Evolutionary conservation across 2,797 vertebrate species (phyloP), one percentile per base, ranked within the genome.

Genomic region (Acanthis flammea): DNA sequence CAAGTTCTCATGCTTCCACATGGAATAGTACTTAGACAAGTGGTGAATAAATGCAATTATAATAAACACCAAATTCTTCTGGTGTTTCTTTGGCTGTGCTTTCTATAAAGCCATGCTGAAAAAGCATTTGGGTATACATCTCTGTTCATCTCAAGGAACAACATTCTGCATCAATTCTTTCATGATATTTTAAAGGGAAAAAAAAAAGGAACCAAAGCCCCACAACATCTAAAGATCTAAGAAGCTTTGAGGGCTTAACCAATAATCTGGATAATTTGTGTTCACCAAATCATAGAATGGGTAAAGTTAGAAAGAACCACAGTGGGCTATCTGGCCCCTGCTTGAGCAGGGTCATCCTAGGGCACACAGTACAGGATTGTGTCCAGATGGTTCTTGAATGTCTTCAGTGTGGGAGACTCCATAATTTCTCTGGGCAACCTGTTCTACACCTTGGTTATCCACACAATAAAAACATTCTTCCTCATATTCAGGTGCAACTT

Each of bases 121-220:
- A 88, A 19, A 58, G 2, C 17, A 81, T 47, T 76, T 44, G 15
- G 7, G 67, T 47, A 42, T 11, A 1, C 16, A 22, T 48, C 55
- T 82, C 45, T 63, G 2, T 30, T 65, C 19, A 48, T 48, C 45
- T 68, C 19, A 61, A 28, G 6, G 16, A 25, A 72, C 4, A 79
- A 48, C 2, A 42, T 73, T 83, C 50, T 65, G 25, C n/a, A 62
- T 17, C 2, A 4, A 3, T 4, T 48, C 4, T 44, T 67, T 70
- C 10, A 33, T 14, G 1, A n/a, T 25, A 58, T 21, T 7, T 41
- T 25, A 15, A 70, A 10, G 23, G 4, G 42, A 5, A 5, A 3
- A 5, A 5, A 33, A 4, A 39, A 39, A 39, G 3, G n/a, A 53
- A 42, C 2, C 4, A 18, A 73, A 81, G 2, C 9, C 6, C 3